phyloP scores from a whole-genome alignment of 2,113 vertebrate genomes.

The Oxyura jamaicensis region DNA sequence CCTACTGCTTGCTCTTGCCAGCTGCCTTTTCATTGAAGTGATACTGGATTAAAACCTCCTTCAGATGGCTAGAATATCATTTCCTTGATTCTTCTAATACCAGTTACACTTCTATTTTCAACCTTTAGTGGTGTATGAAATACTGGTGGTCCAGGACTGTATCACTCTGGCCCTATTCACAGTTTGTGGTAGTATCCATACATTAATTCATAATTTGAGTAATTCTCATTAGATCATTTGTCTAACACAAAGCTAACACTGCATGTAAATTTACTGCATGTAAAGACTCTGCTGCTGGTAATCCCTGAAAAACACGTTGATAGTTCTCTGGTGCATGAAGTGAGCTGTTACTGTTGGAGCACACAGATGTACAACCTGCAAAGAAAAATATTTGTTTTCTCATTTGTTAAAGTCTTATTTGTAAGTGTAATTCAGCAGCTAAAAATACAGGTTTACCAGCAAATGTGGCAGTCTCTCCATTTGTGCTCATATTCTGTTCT shows the following conservation, averaged over 20 bases:
- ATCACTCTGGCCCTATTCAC: background rate
- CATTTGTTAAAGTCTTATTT: background rate
- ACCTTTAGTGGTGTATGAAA: background rate
- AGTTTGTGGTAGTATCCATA: background rate
- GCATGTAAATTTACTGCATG: background rate
- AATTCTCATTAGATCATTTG: background rate
- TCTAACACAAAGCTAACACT: background rate
- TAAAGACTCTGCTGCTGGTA: background rate
- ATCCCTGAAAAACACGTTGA: background rate
- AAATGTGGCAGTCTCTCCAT: background rate
- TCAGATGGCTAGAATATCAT: too few species aligned
- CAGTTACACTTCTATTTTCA: background rate
- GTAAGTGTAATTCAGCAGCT: background rate
- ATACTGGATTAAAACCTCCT: background rate
- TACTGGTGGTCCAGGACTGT: background rate
- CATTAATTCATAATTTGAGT: background rate
- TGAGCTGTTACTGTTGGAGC: background rate
- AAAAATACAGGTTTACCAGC: background rate
- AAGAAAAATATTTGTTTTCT: background rate
- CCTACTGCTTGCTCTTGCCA: background rate
- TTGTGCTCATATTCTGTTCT: background rate
- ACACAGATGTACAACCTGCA: background rate
- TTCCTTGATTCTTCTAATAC: background rate
- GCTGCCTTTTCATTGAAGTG: background rate
- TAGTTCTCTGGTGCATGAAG: background rate